These are phyloP conservation scores for Platycercus adscitus DNA, from an alignment of 2,113 vertebrate species.

Conservation along the genomic window DNA sequence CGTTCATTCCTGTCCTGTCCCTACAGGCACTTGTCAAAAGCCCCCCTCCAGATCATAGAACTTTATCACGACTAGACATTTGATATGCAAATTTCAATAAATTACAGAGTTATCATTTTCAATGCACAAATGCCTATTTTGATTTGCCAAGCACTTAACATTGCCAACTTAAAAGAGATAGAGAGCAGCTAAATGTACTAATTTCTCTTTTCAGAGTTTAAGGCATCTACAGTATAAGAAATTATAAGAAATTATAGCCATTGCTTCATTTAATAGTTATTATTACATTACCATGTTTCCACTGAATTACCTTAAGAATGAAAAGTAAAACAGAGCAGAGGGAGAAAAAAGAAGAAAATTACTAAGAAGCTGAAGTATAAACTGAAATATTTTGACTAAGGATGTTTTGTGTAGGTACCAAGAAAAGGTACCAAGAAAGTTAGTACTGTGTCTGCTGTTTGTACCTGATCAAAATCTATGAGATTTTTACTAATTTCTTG, in stretches of 20 bases:
- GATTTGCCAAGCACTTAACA: constrained; percentile 32
- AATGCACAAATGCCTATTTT: neutral
- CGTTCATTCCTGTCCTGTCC: neutral
- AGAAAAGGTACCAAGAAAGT: neutral
- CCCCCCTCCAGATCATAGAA: neutral
- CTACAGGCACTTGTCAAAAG: neutral
- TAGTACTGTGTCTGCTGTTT: neutral
- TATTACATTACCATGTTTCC: constrained; percentile 23
- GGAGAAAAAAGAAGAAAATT: neutral
- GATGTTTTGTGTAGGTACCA: neutral
- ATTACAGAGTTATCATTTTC: neutral
- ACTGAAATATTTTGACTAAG: neutral
- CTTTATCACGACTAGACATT: neutral
- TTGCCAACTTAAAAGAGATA: neutral
- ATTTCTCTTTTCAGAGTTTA: constrained; percentile 57
- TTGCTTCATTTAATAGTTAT: neutral
- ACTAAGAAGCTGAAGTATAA: neutral
- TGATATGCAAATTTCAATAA: neutral
- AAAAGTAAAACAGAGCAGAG: neutral
- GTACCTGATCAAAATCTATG: neutral
- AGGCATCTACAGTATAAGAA: neutral
- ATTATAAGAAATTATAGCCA: constrained; percentile 30
- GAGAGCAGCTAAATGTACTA: constrained; percentile 30
- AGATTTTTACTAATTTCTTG: neutral
- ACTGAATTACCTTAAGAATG: neutral